Evolutionary conservation across 2,888 invertebrate species (phyloP).

Genomic region (Tribolium freemani): DNA sequence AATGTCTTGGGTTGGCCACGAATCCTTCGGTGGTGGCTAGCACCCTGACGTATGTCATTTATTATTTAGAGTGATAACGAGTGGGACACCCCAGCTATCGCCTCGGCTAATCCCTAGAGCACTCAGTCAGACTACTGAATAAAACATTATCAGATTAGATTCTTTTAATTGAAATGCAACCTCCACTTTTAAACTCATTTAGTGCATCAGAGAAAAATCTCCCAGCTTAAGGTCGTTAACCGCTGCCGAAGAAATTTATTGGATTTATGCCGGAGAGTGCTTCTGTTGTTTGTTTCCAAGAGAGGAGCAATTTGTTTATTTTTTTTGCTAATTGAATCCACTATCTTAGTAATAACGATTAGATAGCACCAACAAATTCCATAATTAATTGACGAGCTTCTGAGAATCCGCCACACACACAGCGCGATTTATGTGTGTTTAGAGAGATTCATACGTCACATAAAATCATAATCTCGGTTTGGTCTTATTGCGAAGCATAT

Average conservation of each 20-base stretch:
- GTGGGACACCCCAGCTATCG: constrained; percentile 58
- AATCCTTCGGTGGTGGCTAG: constrained; percentile 38
- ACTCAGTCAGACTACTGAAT: constrained; percentile 56
- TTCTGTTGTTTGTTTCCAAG: constrained; percentile 43
- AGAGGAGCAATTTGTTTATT: constrained; percentile 45
- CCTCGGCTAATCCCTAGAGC: constrained; percentile 52
- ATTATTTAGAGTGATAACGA: constrained; percentile 64
- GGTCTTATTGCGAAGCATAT: constrained; percentile 1
- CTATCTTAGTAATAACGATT: constrained; percentile 44
- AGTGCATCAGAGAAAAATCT: constrained; percentile 4
- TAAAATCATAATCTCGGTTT: neutral
- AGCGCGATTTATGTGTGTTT: constrained; percentile 16
- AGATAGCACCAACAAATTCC: constrained; percentile 55
- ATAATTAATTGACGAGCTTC: constrained; percentile 56
- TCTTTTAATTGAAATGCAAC: constrained; percentile 54
- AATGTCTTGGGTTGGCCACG: constrained; percentile 52
- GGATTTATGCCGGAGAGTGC: constrained; percentile 8
- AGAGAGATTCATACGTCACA: constrained; percentile 17
- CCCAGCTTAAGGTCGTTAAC: neutral
- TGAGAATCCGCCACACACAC: constrained; percentile 56
- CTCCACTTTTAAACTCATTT: constrained; percentile 45
- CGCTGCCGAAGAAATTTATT: constrained; percentile 6
- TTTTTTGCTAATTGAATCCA: constrained; percentile 36
- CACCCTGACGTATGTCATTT: constrained; percentile 53
- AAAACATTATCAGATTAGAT: constrained; percentile 56